Evolutionary conservation across 1,140 invertebrate species (phyloP).

Genomic region (Gryon sp.): DNA sequence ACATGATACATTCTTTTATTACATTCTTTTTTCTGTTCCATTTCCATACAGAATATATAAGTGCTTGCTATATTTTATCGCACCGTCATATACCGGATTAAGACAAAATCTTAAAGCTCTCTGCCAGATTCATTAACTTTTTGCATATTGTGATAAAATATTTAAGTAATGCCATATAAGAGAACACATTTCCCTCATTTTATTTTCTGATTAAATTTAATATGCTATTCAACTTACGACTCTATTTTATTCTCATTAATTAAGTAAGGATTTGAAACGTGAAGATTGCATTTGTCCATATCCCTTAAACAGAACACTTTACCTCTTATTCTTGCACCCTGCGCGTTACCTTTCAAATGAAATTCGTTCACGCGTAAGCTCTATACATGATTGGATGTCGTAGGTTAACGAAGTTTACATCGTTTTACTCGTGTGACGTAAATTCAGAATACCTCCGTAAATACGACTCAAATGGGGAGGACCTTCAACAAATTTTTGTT

Average conservation of each 20-base stretch:
- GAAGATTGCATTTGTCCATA: constrained; percentile 3
- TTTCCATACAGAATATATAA: too few relatives aligned
- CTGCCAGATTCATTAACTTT: too few relatives aligned
- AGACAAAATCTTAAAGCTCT: too few relatives aligned
- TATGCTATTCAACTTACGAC: background rate
- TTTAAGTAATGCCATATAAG: too few relatives aligned
- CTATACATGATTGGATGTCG: constrained; percentile 42
- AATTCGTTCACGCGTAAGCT: constrained; percentile 26
- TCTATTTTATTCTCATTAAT: constrained; percentile 3
- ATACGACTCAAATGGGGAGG: constrained; percentile 8
- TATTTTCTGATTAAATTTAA: background rate
- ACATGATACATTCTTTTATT: too few relatives aligned
- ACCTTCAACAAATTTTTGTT: background rate
- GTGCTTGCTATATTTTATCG: too few relatives aligned
- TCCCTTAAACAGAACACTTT: constrained; percentile 20
- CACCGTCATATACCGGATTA: too few relatives aligned
- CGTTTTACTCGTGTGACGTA: constrained; percentile 6
- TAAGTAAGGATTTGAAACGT: constrained; percentile 8
- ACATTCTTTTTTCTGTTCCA: too few relatives aligned
- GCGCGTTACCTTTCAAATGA: constrained; percentile 24
- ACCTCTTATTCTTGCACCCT: constrained; percentile 11
- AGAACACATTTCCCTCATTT: too few relatives aligned
- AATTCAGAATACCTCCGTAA: constrained; percentile 22
- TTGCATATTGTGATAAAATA: too few relatives aligned
- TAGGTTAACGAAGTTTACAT: constrained; percentile 50